phyloP scores from a whole-genome alignment of 2,888 invertebrate genomes.

The Hyles lineata region DNA sequence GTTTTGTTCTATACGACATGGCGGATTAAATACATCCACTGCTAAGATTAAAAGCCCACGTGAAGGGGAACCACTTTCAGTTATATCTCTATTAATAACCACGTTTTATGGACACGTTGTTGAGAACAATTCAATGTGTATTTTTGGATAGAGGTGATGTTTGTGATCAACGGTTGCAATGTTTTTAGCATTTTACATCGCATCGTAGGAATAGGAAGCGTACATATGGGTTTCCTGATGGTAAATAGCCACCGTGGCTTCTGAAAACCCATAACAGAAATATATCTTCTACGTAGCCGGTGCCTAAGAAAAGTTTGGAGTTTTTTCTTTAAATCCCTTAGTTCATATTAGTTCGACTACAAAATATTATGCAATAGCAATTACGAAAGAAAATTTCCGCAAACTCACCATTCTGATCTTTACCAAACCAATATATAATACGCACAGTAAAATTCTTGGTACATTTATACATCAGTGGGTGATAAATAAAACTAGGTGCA shows the following conservation, averaged over 20 bases:
- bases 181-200: not conserved
- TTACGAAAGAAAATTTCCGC: not conserved
- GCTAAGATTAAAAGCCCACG: slow-evolving; percentile 73
- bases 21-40: slow-evolving; percentile 73
- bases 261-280: too few relatives aligned
- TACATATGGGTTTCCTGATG: too few relatives aligned
- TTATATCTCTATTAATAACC: slow-evolving; percentile 44
- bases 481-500: slow-evolving; percentile 42
- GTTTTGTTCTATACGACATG: slow-evolving; percentile 51
- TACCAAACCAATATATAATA: slow-evolving; percentile 26
- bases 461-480: slow-evolving; percentile 28
- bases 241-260: too few relatives aligned
- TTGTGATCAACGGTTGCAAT: not conserved
- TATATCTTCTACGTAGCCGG: too few relatives aligned
- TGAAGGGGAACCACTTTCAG: slow-evolving; percentile 53
- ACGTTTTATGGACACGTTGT: slow-evolving; percentile 32
- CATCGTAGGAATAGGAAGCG: too few relatives aligned
- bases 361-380: not conserved
- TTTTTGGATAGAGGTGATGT: not conserved
- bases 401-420: not conserved
- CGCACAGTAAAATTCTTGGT: slow-evolving; percentile 35
- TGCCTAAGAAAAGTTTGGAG: too few relatives aligned
- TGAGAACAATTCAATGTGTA: slow-evolving; percentile 29
- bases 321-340: too few relatives aligned
- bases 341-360: too few relatives aligned